Evolutionary conservation across 2,888 invertebrate species (phyloP), one percentile per base, ranked within the genome.

Genomic region (Scrobipalpa atriplicella): DNA sequence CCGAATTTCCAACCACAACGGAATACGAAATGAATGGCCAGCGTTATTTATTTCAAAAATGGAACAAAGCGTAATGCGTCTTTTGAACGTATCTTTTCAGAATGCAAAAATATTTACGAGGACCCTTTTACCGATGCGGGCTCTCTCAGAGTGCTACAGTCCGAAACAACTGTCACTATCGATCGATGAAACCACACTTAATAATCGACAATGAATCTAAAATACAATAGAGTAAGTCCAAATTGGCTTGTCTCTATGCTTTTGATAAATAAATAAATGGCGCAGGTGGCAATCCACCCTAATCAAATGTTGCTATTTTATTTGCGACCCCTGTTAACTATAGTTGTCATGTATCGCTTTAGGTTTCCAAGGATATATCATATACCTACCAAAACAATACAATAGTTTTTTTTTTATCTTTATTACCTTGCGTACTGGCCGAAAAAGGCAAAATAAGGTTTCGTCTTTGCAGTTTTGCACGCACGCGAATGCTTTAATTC

Each of bases 251-350:
- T 5, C 11, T 21, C n/a, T 47, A 16, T 47, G n/a, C 6, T 47
- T 39, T 47, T 47, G 47, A 47, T 47, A 47, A 47, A 47, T 21
- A 21, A 11, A 56, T 21, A 21, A 56, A 21, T 52, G 19, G 13
- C 21, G 75, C 76, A 76, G 76, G 76, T 76, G 76, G 58, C 69
- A 71, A 71, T 70, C 69, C 70, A 72, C 75, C 74, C 70, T 62
- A 72, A 73, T 72, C 68, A 71, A 70, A 71, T 38, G 21, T 56
- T 69, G 70, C 71, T 68, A 72, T 72, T 73, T 73, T 71, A 70
- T 74, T 72, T 62, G 70, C 73, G 41, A 72, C 73, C 71, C 73
- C 66, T 38, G 13, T 21, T 18, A 2, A 9, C 11, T 29, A 19
- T 21, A 18, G 10, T 19, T 19, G 19, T 54, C n/a, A 47, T 29